Conservation (phyloP, 2,113 vertebrate genomes). For the Pomatostomus ruficeps region DNA sequence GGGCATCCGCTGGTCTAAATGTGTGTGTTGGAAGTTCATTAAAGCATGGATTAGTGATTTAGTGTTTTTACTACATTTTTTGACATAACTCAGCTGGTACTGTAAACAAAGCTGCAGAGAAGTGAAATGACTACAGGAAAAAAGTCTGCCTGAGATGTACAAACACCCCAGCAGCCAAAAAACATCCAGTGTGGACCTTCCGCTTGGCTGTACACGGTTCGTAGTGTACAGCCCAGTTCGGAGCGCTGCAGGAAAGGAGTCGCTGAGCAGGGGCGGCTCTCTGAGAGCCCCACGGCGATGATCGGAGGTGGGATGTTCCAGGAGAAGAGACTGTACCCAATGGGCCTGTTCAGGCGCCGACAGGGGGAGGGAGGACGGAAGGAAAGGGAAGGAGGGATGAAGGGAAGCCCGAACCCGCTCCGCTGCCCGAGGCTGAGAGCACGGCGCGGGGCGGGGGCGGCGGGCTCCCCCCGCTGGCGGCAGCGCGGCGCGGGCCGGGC, state of each 20-base stretch:
- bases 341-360: rapidly evolving
- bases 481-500: background rate
- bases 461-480: background rate
- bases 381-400: background rate
- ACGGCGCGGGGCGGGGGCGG: background rate
- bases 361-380: rapidly evolving
- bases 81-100: background rate
- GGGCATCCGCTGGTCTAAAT: background rate
- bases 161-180: background rate
- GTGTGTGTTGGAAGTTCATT: background rate
- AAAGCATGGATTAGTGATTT: background rate
- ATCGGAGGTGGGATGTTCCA: background rate
- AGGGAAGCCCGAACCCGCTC: rapidly evolving
- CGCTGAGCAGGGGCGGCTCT: background rate
- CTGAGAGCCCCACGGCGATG: rapidly evolving
- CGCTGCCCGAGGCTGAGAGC: background rate
- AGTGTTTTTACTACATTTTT: background rate
- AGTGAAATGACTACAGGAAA: background rate
- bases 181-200: rapidly evolving
- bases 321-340: rapidly evolving
- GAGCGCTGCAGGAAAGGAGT: background rate
- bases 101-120: background rate
- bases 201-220: too few species aligned
- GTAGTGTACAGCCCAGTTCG: too few species aligned
- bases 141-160: background rate